A percentile compares a stretch with the other conserved stretches of the same genome.
These are phyloP conservation scores for Sebastes variabilis DNA, from an alignment of 2,797 vertebrate species.

Conservation along the genomic window DNA sequence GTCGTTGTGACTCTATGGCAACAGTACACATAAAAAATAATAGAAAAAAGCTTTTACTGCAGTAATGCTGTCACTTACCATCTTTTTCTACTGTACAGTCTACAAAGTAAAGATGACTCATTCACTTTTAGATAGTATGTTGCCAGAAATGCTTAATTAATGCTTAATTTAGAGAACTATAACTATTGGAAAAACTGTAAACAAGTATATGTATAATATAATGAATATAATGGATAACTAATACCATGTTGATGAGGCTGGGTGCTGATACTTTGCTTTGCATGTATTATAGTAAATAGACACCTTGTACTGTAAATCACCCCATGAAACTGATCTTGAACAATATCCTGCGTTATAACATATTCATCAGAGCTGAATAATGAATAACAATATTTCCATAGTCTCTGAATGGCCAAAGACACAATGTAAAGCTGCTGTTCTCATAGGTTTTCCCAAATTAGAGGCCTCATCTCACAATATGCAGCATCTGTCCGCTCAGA, in stretches of 20 bases:
- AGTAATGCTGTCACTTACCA: no score
- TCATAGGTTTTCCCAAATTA: conserved; percentile 27
- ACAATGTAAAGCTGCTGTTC: conserved; percentile 2
- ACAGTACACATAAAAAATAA: no score
- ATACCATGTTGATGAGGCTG: not conserved
- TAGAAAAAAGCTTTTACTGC: no score
- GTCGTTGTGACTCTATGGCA: no score
- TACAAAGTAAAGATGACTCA: no score
- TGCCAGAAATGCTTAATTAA: no score
- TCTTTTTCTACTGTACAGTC: no score
- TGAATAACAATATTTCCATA: conserved; percentile 20
- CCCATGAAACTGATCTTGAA: conserved; percentile 32
- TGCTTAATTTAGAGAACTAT: no score
- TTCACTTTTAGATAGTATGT: no score
- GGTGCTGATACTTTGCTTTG: not conserved
- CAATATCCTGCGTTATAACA: conserved; percentile 32
- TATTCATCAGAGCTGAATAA: conserved; percentile 45
- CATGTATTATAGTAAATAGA: conserved; percentile 20
- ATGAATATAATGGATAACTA: not conserved
- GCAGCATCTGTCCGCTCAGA: conserved; percentile 67
- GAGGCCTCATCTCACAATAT: conserved; percentile 32
- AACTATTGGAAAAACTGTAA: not conserved
- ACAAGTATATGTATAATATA: not conserved
- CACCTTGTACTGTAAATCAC: conserved; percentile 21
- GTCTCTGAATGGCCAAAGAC: conserved; percentile 2